Evolutionary conservation across 2,888 invertebrate species (phyloP).

Genomic region (Timema podura): DNA sequence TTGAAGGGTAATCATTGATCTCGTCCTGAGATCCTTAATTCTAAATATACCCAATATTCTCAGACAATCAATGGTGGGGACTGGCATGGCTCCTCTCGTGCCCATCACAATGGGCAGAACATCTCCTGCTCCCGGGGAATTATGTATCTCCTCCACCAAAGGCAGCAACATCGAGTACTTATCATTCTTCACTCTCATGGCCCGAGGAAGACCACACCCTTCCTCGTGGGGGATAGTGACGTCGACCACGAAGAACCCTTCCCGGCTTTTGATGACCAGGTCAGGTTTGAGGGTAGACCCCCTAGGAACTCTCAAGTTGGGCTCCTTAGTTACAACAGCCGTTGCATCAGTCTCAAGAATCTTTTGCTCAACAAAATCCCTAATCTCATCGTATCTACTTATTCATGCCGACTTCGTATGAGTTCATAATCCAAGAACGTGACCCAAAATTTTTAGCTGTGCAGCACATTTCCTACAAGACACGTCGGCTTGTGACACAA

Average conservation of each 20-base stretch:
- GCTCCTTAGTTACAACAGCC: neutral
- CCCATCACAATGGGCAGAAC: conserved; percentile 40
- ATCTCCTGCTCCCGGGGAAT: conserved; percentile 26
- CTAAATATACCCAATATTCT: conserved; percentile 33
- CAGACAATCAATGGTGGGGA: conserved; percentile 34
- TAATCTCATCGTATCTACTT: conserved; percentile 22
- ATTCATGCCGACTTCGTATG: conserved; percentile 16
- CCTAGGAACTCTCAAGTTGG: neutral
- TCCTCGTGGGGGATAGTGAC: conserved; percentile 36
- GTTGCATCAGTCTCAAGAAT: neutral
- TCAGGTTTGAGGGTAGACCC: conserved; percentile 37
- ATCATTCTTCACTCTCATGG: conserved; percentile 33
- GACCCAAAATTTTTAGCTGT: conserved; percentile 38
- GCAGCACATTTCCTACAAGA: conserved; percentile 37
- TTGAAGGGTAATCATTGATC: conserved; percentile 37
- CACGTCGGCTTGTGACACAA: conserved; percentile 1
- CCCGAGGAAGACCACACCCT: conserved; percentile 31
- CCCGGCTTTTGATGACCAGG: conserved; percentile 36
- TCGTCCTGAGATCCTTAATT: conserved; percentile 31
- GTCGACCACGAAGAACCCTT: conserved; percentile 37
- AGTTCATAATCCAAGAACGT: conserved; percentile 35
- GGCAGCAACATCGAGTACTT: conserved; percentile 35
- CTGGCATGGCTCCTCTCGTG: conserved; percentile 40
- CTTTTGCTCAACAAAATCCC: neutral
- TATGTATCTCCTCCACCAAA: conserved; percentile 24